Conservation (phyloP, 2,888 invertebrate genomes). For the Ecliptopera silaceata region DNA sequence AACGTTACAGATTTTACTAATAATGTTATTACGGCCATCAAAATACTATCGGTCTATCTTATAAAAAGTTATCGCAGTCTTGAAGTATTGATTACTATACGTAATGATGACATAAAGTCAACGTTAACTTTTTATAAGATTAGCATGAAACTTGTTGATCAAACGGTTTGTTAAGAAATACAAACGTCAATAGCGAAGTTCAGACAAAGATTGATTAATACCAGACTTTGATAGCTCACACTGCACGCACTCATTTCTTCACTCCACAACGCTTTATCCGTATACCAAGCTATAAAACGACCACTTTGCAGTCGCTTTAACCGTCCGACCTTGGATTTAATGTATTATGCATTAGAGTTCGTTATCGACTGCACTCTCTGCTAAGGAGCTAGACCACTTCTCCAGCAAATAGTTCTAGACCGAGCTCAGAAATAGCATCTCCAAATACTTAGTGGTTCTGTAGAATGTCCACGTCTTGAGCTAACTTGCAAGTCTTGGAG, state of each 20-base stretch:
- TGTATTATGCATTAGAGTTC: slow-evolving; percentile 3
- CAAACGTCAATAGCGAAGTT: too few relatives aligned
- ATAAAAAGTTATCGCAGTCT: too few relatives aligned
- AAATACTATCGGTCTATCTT: too few relatives aligned
- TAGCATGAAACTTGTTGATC: too few relatives aligned
- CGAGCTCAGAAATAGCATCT: neutral
- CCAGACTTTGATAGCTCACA: neutral
- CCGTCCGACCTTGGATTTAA: neutral
- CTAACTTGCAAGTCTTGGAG: too few relatives aligned
- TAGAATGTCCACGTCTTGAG: slow-evolving; percentile 7
- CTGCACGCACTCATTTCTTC: neutral
- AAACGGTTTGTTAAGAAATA: too few relatives aligned
- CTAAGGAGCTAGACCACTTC: slow-evolving; percentile 2
- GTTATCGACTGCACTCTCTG: neutral
- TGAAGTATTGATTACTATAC: too few relatives aligned
- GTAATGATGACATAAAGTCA: too few relatives aligned
- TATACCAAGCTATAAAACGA: neutral
- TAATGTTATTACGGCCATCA: too few relatives aligned
- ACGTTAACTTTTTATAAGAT: too few relatives aligned
- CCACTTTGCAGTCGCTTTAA: neutral
- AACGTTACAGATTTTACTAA: too few relatives aligned
- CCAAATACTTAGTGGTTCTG: neutral
- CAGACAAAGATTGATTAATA: neutral
- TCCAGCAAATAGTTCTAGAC: neutral
- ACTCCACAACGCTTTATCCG: neutral